Base-by-base conservation (phyloP, 2,888 invertebrate species). In the Diloba caeruleocephala region DNA sequence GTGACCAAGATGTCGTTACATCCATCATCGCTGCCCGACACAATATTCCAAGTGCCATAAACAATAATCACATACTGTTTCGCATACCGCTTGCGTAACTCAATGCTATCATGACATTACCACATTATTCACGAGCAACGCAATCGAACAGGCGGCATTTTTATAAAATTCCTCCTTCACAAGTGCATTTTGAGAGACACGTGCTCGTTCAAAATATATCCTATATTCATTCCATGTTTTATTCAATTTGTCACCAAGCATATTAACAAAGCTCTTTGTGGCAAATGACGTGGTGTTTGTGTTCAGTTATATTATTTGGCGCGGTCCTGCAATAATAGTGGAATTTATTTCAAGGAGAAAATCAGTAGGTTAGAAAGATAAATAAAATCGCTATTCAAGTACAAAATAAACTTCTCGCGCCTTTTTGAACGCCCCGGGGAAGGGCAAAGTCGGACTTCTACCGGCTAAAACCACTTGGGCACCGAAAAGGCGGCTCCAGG, bases 211-310 rank as follows among this genome's bases (percentile, higher is more conserved):
- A 46, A 39, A 37, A 32, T 10, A 42, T 36, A 37, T 44, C 50
- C 23, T 42, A 42, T 37, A 46, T 52, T 61, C 26, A 53, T 36
- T 42, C 36, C 37, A 74, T 76, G 75, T 75, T 67, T 79, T 65
- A 79, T 79, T 74, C 73, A 74, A 45, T 14, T 15, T 19, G 39
- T 41, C 10, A 36, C 58, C 32, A 50, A 29, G 32, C 31, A 26
- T 21, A 26, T 50, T 41, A 60, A 55, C 48, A 55, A 59, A 45
- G 32, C 29, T 66, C 32, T 45, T 43, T 55, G 42, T 45, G 33
- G 34, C 21, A 25, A 29, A 14, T 25, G 8, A 10, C 33, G 42
- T 38, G 14, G 46, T 23, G n/a, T 38, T 34, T 51, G 13, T 51
- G 13, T 31, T 12, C 29, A 6, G 4, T 5, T 4, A 10, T 26